phyloP scores from a whole-genome alignment of 1,140 invertebrate genomes.

The Thaumetopoea pityocampa region DNA sequence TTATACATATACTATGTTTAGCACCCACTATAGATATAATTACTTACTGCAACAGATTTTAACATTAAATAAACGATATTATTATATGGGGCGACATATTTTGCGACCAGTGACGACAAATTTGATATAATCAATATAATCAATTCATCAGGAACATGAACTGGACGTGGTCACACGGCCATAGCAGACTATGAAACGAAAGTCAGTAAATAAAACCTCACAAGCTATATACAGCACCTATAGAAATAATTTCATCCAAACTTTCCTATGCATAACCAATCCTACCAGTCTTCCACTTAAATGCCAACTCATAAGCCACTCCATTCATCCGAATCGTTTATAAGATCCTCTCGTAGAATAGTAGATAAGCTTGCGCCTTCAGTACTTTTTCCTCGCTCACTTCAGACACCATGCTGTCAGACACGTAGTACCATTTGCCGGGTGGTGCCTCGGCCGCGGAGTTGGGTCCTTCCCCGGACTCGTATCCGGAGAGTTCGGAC shows the following conservation, averaged over 20 bases:
- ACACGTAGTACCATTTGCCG: conserved; percentile 95
- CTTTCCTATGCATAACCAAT: conserved; percentile 20
- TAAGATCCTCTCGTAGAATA: conserved; percentile 96
- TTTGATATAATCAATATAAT: conserved; percentile 12
- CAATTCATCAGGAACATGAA: conserved; percentile 15
- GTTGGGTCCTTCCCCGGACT: conserved; percentile 50
- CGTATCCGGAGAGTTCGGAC: conserved; percentile 65
- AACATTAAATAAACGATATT: neutral
- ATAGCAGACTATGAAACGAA: conserved; percentile 7
- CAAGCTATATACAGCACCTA: conserved; percentile 49
- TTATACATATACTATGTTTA: conserved; percentile 1
- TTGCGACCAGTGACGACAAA: conserved; percentile 1
- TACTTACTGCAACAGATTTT: conserved; percentile 1
- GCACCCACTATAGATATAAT: conserved; percentile 5
- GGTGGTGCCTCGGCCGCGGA: conserved; percentile 76
- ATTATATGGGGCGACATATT: neutral
- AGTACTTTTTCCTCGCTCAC: conserved; percentile 88
- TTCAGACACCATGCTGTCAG: conserved; percentile 90
- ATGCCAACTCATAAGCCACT: conserved; percentile 36
- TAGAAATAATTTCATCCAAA: conserved; percentile 20
- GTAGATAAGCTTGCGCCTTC: conserved; percentile 94
- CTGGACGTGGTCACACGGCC: conserved; percentile 7
- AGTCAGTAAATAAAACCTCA: conserved; percentile 17
- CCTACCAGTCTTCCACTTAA: conserved; percentile 56
- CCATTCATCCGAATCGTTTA: conserved; percentile 52